Evolutionary conservation across 2,113 vertebrate species (phyloP), one percentile per base, ranked within the genome.

Genomic region (Tetraodon nigroviridis): DNA sequence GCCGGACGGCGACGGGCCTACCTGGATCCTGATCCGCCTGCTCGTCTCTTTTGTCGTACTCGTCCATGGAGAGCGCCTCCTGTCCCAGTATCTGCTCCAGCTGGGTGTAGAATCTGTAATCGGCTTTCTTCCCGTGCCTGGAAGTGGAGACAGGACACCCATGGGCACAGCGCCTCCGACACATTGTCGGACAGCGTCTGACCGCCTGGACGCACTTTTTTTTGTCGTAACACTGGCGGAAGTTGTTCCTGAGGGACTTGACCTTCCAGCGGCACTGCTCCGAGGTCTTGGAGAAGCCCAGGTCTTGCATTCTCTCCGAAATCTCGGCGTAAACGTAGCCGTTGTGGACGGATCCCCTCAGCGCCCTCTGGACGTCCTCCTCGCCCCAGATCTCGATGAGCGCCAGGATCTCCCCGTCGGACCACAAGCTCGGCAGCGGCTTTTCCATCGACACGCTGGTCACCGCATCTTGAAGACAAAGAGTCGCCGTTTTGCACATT

Each of bases 211-310:
- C 86, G 81, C 59, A 89, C 89, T 82, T 85, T 57, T 86, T 89
- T 44, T 54, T 82, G 24, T 89, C 86, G 41, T 84, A 85, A 67
- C 73, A 77, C 44, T 85, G 82, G 6, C 78, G 75, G 13, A 88
- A 90, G 75, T 83, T 79, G 61, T 78, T 81, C 70, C 81, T 84
- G 55, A 90, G 66, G 0, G 80, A 67, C 46, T 88, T 86, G 55
- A 90, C 76, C 18, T 89, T 90, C 66, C 79, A 83, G 71, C 86
- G 81, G 64, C 89, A 90, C 58, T 90, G 89, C 69, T 88, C 84
- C 0, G 81, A 64, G 4, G 63, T 81, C 70, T 85, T 89, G 0
- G 62, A 24, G 67, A 54, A 79, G 19, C 84, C 86, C 0, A 80
- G 82, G 20, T 69, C 60, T 1, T 55, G 58, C 76, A 90, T 52